Conservation (phyloP, 2,113 vertebrate genomes). For the Turdus rufiventris region DNA sequence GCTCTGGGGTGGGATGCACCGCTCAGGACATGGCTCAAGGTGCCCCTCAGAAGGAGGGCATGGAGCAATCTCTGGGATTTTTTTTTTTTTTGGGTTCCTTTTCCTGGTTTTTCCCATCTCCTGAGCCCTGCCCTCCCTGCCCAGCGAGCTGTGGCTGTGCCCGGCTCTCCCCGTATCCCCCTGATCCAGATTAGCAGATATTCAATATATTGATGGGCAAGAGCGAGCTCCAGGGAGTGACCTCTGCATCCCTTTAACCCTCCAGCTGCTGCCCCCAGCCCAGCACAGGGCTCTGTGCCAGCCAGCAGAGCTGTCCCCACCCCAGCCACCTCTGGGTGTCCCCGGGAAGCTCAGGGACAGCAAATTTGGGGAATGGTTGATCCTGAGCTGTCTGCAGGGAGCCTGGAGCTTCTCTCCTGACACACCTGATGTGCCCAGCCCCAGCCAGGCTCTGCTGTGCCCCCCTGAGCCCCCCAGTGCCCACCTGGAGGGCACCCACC, state of each 20-base stretch:
- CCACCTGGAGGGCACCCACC: background rate
- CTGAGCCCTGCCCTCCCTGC: background rate
- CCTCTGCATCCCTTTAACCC: background rate
- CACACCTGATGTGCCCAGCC: background rate
- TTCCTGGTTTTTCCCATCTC: background rate
- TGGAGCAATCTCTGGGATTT: background rate
- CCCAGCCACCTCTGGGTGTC: background rate
- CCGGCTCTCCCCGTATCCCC: rapidly evolving
- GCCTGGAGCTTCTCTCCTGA: background rate
- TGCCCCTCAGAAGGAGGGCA: background rate
- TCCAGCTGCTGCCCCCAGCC: background rate
- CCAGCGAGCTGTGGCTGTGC: background rate
- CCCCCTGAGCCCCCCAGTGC: background rate
- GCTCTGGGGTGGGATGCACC: background rate
- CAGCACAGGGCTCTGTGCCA: background rate
- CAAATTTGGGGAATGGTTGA: background rate
- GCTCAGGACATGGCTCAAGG: background rate
- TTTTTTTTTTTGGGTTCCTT: background rate
- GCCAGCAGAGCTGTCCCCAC: background rate
- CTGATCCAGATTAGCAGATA: background rate
- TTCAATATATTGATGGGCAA: background rate
- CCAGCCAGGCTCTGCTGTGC: background rate
- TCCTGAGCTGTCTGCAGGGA: background rate
- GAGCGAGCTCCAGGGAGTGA: background rate
- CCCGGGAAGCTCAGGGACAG: background rate